Base-by-base conservation (phyloP, 2,113 vertebrate species). In the Epinephelus cyanopodus region DNA sequence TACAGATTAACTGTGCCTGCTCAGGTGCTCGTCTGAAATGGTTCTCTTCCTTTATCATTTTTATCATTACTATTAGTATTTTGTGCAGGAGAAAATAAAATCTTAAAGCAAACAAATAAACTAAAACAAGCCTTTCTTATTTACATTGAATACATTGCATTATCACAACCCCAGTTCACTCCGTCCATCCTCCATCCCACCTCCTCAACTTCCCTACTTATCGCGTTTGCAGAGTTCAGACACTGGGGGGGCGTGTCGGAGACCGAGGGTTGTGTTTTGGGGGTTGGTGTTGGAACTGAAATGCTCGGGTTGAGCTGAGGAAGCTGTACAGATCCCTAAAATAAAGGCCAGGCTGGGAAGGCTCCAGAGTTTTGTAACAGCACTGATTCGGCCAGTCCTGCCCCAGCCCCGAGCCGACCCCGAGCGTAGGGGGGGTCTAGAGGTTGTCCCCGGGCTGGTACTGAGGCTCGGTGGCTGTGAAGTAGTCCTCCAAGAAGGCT, bases 371-470 rank as follows among this genome's bases (percentile, higher is more conserved):
- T 70, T 56, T 63, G 74, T 37, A 72, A 57, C 77, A 79, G 67
- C 66, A 47, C 82, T 50, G 74, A 63, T 61, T 37, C 5, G 17
- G 67, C 70, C 48, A 68, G 57, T 80, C 63, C 52, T 45, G 91
- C 88, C 66, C 64, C 64, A 57, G 70, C 29, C 52, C 45, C 0
- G 89, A 93, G 89, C 85, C 79, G 82, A 69, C 61, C 82, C 50
- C 47, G 9, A 15, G 64, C 2, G 54, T 9, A 1, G 61, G 13
- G 3, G 57, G 50, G 47, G 76, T 74, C 96, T 95, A 99, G 93
- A 99, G 97, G 96, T 99, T 99, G 92, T 99, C 98, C 0, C 98
- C 98, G 0, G 98, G 98, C 90, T 99, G 98, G 91, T 99, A 99
- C 94, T 99, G 98, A 91, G 98, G 98, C 93, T 99, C 98, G 42